phyloP scores from a whole-genome alignment of 2,113 vertebrate genomes.

The Pomatostomus ruficeps region DNA sequence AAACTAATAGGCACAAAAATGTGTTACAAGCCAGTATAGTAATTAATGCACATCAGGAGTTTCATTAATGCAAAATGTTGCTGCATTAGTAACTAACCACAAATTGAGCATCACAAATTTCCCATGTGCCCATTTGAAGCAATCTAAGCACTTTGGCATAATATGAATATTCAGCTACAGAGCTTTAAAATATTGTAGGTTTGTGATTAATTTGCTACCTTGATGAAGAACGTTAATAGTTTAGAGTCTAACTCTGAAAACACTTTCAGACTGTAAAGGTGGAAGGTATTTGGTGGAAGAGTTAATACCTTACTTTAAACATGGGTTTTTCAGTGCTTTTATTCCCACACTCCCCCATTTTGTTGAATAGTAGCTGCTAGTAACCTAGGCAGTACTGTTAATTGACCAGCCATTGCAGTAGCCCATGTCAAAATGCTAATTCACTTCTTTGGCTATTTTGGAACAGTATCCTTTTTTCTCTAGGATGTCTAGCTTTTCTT shows the following conservation, averaged over 20 bases:
- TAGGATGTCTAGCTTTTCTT: background rate
- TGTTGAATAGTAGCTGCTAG: background rate
- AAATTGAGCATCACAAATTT: conserved; percentile 63
- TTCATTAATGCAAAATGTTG: conserved; percentile 62
- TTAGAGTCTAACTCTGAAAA: background rate
- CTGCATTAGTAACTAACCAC: conserved; percentile 53
- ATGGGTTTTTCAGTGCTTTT: background rate
- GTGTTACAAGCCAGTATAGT: conserved; percentile 34
- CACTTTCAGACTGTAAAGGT: background rate
- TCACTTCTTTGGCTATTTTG: background rate
- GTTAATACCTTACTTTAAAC: background rate
- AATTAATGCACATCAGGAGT: conserved; percentile 67
- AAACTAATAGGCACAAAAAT: conserved; percentile 53
- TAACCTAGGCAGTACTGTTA: background rate
- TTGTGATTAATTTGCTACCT: background rate
- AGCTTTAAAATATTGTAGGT: background rate
- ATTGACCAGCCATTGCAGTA: background rate
- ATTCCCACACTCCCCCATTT: background rate
- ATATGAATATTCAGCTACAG: conserved; percentile 23
- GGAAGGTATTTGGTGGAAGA: background rate
- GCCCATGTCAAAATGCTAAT: background rate
- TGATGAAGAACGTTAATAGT: background rate
- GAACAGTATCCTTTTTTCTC: background rate
- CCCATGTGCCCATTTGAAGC: conserved; percentile 50
- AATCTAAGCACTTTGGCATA: conserved; percentile 33